These are phyloP conservation scores for Xestia rhomboidea DNA, from an alignment of 2,888 invertebrate species.

Conservation along the genomic window DNA sequence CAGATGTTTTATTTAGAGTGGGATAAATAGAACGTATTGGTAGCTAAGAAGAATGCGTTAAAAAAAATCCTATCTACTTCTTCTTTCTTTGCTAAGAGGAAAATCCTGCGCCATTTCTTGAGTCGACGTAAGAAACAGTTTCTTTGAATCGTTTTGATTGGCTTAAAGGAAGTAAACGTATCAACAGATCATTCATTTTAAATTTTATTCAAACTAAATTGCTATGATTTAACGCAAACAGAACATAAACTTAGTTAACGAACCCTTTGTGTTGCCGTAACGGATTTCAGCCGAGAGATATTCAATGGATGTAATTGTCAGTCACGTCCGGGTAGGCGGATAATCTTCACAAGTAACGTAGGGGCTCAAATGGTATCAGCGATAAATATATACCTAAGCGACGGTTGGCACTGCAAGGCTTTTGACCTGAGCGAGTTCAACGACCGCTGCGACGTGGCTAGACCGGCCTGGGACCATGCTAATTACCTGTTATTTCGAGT, in stretches of 20 bases:
- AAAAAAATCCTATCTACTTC: not conserved
- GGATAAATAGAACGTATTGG: not conserved
- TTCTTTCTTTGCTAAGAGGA: no score
- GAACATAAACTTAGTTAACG: slow-evolving; percentile 42
- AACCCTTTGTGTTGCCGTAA: slow-evolving; percentile 36
- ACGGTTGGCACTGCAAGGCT: slow-evolving; percentile 76
- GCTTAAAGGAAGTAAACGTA: not conserved
- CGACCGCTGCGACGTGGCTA: slow-evolving; percentile 74
- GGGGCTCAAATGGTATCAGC: slow-evolving; percentile 67
- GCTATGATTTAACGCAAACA: slow-evolving; percentile 27
- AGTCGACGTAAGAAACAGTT: not conserved
- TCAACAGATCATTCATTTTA: slow-evolving; percentile 13
- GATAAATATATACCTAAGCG: slow-evolving; percentile 68
- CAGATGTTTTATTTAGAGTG: slow-evolving; percentile 1
- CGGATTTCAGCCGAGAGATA: slow-evolving; percentile 37
- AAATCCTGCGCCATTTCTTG: not conserved
- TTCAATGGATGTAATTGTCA: slow-evolving; percentile 43
- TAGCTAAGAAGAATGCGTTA: not conserved
- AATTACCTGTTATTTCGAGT: slow-evolving; percentile 71
- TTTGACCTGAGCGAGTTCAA: slow-evolving; percentile 84
- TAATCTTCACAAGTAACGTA: slow-evolving; percentile 56
- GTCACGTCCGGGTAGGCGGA: slow-evolving; percentile 31
- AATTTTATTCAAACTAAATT: slow-evolving; percentile 1
- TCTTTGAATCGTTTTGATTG: not conserved
- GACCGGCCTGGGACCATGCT: slow-evolving; percentile 71